These are phyloP conservation scores for Seriola aureovittata DNA, from an alignment of 2,113 vertebrate genomes.

Conservation along the genomic window DNA sequence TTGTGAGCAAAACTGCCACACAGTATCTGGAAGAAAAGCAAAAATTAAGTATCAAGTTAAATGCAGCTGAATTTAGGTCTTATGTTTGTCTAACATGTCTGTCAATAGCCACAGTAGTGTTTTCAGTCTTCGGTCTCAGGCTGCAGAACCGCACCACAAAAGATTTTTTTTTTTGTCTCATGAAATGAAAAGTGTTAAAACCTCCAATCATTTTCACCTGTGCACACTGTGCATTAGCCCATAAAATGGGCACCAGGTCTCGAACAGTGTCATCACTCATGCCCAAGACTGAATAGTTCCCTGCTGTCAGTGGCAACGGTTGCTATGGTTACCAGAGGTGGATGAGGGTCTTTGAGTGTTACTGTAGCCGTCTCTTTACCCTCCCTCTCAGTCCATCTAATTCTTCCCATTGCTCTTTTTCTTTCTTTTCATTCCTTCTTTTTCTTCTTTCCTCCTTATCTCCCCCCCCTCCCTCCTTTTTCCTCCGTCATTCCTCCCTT, in stretches of 20 bases:
- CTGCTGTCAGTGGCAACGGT: slow-evolving; percentile 67
- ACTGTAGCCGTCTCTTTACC: slow-evolving; percentile 44
- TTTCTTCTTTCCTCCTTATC: not conserved
- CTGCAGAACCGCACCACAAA: not conserved
- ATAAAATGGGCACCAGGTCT: slow-evolving; percentile 33
- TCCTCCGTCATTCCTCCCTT: not conserved
- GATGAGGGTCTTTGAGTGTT: slow-evolving; percentile 63
- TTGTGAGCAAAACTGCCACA: not conserved
- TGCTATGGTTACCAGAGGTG: slow-evolving; percentile 69
- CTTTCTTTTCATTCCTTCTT: not conserved
- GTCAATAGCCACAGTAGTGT: not conserved
- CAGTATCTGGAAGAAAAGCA: not conserved
- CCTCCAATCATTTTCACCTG: not conserved
- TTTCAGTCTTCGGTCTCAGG: not conserved
- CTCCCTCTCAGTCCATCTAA: not conserved
- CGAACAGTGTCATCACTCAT: slow-evolving; percentile 51
- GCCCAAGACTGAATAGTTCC: slow-evolving; percentile 45
- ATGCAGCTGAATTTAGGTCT: not conserved
- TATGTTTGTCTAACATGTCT: not conserved
- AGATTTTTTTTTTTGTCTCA: not conserved
- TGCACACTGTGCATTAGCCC: slow-evolving; percentile 16
- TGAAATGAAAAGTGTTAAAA: slow-evolving; percentile 8
- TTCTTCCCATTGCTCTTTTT: not conserved
- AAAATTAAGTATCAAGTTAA: not conserved
- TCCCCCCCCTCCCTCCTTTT: not conserved